Evolutionary conservation across 2,797 vertebrate genomes (phyloP).

Genomic region (Syndactyla subalaris): DNA sequence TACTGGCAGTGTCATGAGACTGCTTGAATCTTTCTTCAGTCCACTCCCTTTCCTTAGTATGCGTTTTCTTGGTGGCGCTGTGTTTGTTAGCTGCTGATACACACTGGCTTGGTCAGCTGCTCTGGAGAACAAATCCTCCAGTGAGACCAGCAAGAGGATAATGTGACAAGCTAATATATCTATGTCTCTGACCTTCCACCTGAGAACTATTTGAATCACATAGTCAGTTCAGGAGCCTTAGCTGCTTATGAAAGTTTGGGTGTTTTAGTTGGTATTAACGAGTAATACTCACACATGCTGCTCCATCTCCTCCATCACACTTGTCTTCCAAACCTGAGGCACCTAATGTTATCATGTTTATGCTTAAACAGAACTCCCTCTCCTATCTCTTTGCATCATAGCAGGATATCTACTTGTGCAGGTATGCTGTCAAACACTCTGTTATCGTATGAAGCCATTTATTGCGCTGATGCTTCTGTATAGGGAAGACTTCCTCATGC

Average conservation of each 20-base stretch:
- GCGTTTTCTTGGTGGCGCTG: background rate
- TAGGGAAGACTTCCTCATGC: background rate
- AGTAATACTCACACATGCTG: background rate
- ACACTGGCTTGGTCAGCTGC: background rate
- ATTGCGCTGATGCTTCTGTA: background rate
- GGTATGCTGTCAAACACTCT: background rate
- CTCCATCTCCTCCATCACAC: background rate
- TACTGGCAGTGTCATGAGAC: fast-evolving
- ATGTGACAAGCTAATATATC: background rate
- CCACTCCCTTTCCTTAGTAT: background rate
- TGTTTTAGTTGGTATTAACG: background rate
- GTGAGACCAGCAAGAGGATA: background rate
- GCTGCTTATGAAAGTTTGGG: background rate
- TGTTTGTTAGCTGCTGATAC: background rate
- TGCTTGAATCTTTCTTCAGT: background rate
- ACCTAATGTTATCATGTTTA: background rate
- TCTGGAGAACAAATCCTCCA: background rate
- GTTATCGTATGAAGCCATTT: background rate
- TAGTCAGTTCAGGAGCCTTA: background rate
- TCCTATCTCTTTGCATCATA: background rate
- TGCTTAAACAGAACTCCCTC: background rate
- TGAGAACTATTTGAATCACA: background rate
- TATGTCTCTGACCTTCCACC: background rate
- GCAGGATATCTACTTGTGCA: background rate
- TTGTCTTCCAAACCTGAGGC: background rate